Evolutionary conservation across 2,888 invertebrate species (phyloP), one percentile per base, ranked within the genome.

Genomic region (Sinohyriopsis cumingii): DNA sequence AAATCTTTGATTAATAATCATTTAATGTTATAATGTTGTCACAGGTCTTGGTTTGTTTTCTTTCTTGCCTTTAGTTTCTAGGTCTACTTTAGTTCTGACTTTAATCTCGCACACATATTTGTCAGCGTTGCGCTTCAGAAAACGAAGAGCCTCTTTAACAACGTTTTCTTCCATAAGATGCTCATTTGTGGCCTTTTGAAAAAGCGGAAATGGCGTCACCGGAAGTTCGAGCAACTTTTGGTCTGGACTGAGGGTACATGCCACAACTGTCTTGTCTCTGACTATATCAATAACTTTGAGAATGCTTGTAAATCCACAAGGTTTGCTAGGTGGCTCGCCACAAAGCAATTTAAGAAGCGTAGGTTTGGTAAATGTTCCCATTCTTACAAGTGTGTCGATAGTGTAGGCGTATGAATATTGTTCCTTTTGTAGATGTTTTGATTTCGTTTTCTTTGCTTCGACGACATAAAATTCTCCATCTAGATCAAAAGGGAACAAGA

Each of bases 211-310:
- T 12, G 82, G 77, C 18, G 79, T 73, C 28, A 83, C 77, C 24
- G 85, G 79, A 75, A 85, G 80, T 72, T 85, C 83, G 45, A 85
- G 72, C 15, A 85, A 64, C 56, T 75, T 80, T 33, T 77, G 78
- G 12, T 70, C 72, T 33, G 79, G 75, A 56, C 78, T 77, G 45
- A 84, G 69, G 12, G 82, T 79, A 63, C 78, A 79, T 1, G 77
- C 80, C 20, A 85, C 72, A 20, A 83, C 71, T n/a, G 83, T 84
- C 63, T 83, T 79, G 59, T 85, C 84, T 68, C 78, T 78, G 7
- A 77, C 75, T n/a, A 83, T 75, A 57, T 83, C 81, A 74, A 75
- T 72, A 9, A 83, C 77, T 70, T 82, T 82, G 15, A 85, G 63
- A 3, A 81, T 71, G 25, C 79, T 77, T 7, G 83, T 82, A 68